Evolutionary conservation across 2,113 vertebrate genomes (phyloP).

Genomic region (Istiophorus platypterus): DNA sequence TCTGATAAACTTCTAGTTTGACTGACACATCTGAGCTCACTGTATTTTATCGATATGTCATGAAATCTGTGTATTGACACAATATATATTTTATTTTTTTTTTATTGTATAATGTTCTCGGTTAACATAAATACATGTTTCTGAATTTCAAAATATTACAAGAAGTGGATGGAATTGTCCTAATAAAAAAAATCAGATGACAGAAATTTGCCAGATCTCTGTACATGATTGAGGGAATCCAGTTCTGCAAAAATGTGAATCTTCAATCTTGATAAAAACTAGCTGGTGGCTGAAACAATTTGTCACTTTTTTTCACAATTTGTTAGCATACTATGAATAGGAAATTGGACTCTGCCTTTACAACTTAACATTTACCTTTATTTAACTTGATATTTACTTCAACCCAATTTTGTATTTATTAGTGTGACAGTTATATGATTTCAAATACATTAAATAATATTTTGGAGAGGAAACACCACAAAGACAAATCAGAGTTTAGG

Average conservation of each 20-base stretch:
- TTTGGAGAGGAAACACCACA: neutral
- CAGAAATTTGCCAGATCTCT: neutral
- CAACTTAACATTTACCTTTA: neutral
- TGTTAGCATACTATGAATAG: neutral
- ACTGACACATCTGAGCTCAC: too few relatives aligned
- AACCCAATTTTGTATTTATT: too few relatives aligned
- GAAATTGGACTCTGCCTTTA: neutral
- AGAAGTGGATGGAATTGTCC: neutral
- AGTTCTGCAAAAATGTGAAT: neutral
- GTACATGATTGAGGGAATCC: neutral
- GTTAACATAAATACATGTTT: neutral
- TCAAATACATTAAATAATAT: neutral
- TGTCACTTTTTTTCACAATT: too few relatives aligned
- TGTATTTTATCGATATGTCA: too few relatives aligned
- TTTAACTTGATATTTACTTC: neutral
- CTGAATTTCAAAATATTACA: neutral
- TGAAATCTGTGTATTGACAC: too few relatives aligned
- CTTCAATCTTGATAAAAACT: neutral
- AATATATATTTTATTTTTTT: neutral
- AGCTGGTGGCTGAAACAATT: too few relatives aligned
- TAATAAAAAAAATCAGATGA: neutral
- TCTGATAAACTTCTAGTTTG: too few relatives aligned
- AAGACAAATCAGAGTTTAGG: neutral
- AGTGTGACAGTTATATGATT: neutral
- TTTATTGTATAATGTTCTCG: neutral